Conservation (phyloP, 2,113 vertebrate genomes). For the Melanotaenia duboulayi region DNA sequence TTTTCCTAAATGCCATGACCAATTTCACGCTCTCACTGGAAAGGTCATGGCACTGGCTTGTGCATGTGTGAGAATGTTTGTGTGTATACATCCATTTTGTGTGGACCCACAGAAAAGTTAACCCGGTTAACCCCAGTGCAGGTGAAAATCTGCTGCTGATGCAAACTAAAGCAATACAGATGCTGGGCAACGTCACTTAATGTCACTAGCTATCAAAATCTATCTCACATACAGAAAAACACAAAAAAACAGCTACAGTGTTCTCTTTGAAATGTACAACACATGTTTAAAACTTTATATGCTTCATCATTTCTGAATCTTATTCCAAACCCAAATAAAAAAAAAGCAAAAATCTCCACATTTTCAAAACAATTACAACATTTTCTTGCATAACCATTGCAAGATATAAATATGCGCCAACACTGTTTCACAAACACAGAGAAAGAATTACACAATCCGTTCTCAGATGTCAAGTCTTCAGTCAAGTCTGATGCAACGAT, state of each 20-base stretch:
- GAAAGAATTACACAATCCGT: slow-evolving; percentile 3
- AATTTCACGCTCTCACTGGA: slow-evolving; percentile 84
- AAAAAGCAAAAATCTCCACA: background rate
- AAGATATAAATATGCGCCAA: background rate
- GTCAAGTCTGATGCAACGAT: slow-evolving; percentile 25
- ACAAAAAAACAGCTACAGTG: slow-evolving; percentile 16
- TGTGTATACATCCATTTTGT: slow-evolving; percentile 50
- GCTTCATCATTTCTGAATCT: accelerated
- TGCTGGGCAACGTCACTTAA: slow-evolving; percentile 60
- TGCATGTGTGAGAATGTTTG: slow-evolving; percentile 39
- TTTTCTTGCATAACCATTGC: background rate
- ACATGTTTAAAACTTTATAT: background rate
- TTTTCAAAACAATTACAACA: background rate
- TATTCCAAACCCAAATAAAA: background rate
- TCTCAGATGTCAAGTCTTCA: slow-evolving; percentile 4
- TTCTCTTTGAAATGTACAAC: background rate
- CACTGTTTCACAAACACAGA: background rate
- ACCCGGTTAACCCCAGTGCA: slow-evolving; percentile 77
- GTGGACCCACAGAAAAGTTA: slow-evolving; percentile 67
- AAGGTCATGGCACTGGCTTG: slow-evolving; percentile 74
- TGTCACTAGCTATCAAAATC: slow-evolving; percentile 69
- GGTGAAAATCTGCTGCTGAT: slow-evolving; percentile 75
- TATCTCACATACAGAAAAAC: slow-evolving; percentile 52
- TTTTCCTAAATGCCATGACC: slow-evolving; percentile 80
- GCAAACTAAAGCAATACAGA: slow-evolving; percentile 69